Base-by-base conservation (phyloP, 2,888 invertebrate species). In the Drosophila subquinaria region DNA sequence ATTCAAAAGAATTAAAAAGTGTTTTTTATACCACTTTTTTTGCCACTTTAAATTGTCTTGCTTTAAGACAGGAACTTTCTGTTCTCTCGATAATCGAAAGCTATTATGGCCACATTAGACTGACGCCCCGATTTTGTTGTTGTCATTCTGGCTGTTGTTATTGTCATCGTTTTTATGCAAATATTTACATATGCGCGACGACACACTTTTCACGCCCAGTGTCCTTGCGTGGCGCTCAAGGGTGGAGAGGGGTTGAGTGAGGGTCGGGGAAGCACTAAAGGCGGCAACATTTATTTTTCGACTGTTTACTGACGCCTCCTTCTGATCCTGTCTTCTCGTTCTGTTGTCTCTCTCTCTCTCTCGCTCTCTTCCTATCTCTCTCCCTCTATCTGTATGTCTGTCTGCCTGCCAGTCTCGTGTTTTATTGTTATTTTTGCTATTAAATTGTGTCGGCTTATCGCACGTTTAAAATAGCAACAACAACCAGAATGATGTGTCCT, bases 351-450 rank as follows among this genome's bases (percentile, higher is more conserved):
- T 13, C n/a, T 27, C 40, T 6, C n/a, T 53, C 53, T 23, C 23
- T 13, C n/a, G 20, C 40, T 6, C n/a, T 11, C 13, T 42, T 47
- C 20, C 17, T 10, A 27, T 35, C 5, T 47, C 15, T 36, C 8
- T 38, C 20, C 9, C 4, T 36, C 64, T 52, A 38, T 42, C 66
- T 66, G 57, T 27, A 55, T 50, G 55, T 23, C 63, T 66, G 72
- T 68, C 81, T 76, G 81, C 48, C 70, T 63, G 55, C 30, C 51
- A 66, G 79, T 88, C 77, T 71, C 75, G 88, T 82, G 81, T 86
- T 86, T 86, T 86, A 89, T 89, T 86, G 90, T 89, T 88, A 89
- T 86, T 86, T 86, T 89, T 89, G 88, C 86, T 86, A 89, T 86
- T 86, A 86, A 86, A 86, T 86, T 89, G 86, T 82, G 86, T 86